A percentile compares a stretch with the other conserved stretches of the same genome.
Conservation (phyloP, 2,113 vertebrate species). For the Illadopsis cleaveri region DNA sequence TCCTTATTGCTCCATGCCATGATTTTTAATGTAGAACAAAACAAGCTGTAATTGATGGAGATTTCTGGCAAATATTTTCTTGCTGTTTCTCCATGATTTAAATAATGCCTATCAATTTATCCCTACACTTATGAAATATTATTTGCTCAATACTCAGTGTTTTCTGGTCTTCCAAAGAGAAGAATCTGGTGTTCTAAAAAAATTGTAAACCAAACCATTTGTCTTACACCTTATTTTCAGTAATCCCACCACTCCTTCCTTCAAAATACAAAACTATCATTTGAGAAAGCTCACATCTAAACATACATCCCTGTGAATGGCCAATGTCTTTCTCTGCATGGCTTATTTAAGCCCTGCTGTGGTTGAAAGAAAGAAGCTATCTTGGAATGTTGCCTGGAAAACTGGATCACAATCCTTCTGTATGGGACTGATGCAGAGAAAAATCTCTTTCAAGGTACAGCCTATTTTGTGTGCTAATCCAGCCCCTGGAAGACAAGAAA, state of each 20-base stretch:
- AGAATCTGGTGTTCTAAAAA: background rate
- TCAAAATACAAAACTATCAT: background rate
- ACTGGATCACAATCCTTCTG: background rate
- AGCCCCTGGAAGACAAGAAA: background rate
- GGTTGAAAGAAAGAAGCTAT: background rate
- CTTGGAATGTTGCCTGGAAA: background rate
- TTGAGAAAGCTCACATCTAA: background rate
- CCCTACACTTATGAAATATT: background rate
- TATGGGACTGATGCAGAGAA: background rate
- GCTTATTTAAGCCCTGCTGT: background rate
- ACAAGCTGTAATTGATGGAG: background rate
- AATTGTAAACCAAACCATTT: background rate
- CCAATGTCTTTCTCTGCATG: background rate
- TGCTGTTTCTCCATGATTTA: background rate
- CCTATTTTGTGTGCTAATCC: background rate
- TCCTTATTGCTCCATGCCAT: background rate
- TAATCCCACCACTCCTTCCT: background rate
- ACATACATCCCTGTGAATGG: background rate
- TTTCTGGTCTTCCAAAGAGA: background rate
- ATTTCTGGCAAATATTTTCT: background rate
- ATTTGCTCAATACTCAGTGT: background rate
- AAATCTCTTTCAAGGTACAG: background rate
- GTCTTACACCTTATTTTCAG: background rate
- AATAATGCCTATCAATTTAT: background rate
- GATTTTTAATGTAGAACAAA: background rate